Evolutionary conservation across 2,797 vertebrate species (phyloP), one percentile per base, ranked within the genome.

Genomic region (Xenopus petersii): DNA sequence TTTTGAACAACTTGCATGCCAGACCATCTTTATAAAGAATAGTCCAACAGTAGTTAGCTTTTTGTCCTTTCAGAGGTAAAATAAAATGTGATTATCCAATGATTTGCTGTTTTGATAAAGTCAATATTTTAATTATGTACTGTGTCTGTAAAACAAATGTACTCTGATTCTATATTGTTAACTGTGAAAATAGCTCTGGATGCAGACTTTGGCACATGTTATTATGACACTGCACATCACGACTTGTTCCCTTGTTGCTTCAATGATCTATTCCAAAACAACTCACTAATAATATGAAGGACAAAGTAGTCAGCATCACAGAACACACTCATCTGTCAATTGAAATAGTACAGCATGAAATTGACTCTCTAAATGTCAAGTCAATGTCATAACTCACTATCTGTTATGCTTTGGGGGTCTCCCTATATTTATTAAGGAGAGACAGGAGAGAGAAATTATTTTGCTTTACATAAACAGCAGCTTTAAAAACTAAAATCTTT

Each of bases 331-430:
- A 74, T 74, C 26, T 74, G 48, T 74, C 64, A 74, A 60, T 47
- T 30, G 36, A 60, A 74, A 74, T 46, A 56, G 21, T 66, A 36
- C 55, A 54, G 46, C 59, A 74, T 67, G 56, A 74, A 65, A 60
- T 61, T 74, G 72, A 61, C 64, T 74, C 26, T 51, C 60, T 67
- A 67, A 74, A 74, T 74, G 72, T 67, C 72, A 74, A 67, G 72
- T 61, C 56, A 74, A 67, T 74, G 72, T 62, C 64, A 60, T 47
- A 73, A 42, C 33, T 65, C 63, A 62, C 46, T 73, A 65, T 21
- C 65, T 65, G n/a, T 17, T 26, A 46, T 48, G 48, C 55, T 62
- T 30, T 30, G 26, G 62, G 10, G 70, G 26, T 61, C 56, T 72
- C 64, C 30, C 55, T 72, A 10, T 73, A 17, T 56, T 48, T 65